Evolutionary conservation across 1,140 invertebrate genomes (phyloP), one percentile per base, ranked within the genome.

Genomic region (Pseudomyrmex cubaensis): DNA sequence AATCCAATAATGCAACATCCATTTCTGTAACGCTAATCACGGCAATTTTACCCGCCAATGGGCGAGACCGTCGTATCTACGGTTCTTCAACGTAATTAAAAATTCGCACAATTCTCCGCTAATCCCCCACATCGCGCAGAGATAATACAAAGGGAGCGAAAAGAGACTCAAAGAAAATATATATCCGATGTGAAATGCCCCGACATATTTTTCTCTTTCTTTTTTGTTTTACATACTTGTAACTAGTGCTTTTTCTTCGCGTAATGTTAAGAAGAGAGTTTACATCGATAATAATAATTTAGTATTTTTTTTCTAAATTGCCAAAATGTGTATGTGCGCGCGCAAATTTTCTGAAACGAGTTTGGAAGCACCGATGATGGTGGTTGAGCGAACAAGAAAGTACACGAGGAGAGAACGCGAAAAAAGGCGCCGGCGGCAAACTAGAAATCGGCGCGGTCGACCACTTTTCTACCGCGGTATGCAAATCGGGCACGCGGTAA

Each of bases 401-500:
- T 25, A 50, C 13, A 70, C 9, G 76, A 54, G 61, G 17, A 54
- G 56, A 59, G 56, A 59, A 52, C 25, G 25, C 50, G 50, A 70
- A 87, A 85, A 87, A 89, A 89, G 84, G 82, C 78, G 64, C 56
- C 72, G 67, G 15, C 44, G 64, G 54, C 66, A 50, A 72, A 80
- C 62, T 63, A 56, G 85, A 91, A 92, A 92, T 92, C 90, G 89
- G 87, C 91, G 87, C 82, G 73, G 78, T 66, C 62, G 83, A 78
- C 70, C 90, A 87, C 85, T 88, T 89, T 84, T 91, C 89, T 83
- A 82, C 87, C 87, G 66, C 57, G 85, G 92, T 92, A 93, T 94
- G 93, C 93, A 93, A 94, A 94, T 94, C 89, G 89, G 87, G 84
- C 87, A 88, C 88, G 90, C 89, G 89, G 89, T 91, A 90, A 93